Evolutionary conservation across 1,140 invertebrate species (phyloP).

Genomic region (Danaus plexippus): DNA sequence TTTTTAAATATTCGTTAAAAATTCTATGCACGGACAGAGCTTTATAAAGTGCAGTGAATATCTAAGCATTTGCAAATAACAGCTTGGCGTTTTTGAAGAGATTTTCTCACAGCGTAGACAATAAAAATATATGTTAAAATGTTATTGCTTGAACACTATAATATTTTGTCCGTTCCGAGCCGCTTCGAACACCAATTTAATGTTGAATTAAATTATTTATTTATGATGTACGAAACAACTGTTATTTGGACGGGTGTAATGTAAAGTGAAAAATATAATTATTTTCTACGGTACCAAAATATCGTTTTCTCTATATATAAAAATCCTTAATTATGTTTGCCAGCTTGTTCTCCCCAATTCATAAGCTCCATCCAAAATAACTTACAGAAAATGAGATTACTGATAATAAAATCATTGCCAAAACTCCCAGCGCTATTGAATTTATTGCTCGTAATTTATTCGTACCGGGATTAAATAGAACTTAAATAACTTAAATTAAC

Average conservation of each 20-base stretch:
- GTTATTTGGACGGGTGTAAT: slow-evolving; percentile 21
- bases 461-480: slow-evolving; percentile 7
- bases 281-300: background rate
- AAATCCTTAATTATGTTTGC: slow-evolving; percentile 8
- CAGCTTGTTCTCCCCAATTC: slow-evolving; percentile 5
- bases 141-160: too few species aligned
- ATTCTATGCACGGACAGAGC: slow-evolving; percentile 22
- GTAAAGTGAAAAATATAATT: background rate
- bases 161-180: slow-evolving; percentile 1
- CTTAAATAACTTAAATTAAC: slow-evolving; percentile 13
- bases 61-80: too few species aligned
- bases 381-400: slow-evolving; percentile 56
- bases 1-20: too few species aligned
- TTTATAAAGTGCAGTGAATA: slow-evolving; percentile 26
- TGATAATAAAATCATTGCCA: slow-evolving; percentile 40
- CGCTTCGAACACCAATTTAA: slow-evolving; percentile 50
- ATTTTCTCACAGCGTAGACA: too few species aligned
- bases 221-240: slow-evolving; percentile 41
- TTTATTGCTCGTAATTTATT: slow-evolving; percentile 11
- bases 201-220: slow-evolving; percentile 55
- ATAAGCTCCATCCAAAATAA: slow-evolving; percentile 49
- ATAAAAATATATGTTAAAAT: too few species aligned
- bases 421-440: slow-evolving; percentile 33
- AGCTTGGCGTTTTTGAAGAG: too few species aligned
- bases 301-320: slow-evolving; percentile 1